Evolutionary conservation across 2,113 vertebrate species (phyloP).

Genomic region (Myotis lucifugus): DNA sequence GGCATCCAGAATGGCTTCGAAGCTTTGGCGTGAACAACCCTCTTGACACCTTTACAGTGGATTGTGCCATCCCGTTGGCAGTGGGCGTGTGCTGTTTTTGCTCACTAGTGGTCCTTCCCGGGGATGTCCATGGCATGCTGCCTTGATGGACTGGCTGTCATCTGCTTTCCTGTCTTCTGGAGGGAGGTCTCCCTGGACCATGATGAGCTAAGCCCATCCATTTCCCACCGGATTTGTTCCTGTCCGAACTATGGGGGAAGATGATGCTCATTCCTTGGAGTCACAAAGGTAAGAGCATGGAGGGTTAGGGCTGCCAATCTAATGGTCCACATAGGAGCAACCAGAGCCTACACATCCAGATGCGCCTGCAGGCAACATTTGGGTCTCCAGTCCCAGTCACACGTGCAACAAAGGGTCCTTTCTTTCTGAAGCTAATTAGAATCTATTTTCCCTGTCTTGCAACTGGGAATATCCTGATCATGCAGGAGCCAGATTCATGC

Average conservation of each 20-base stretch:
- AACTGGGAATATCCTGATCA: neutral
- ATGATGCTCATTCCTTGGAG: neutral
- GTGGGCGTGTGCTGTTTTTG: no score
- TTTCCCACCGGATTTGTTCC: neutral
- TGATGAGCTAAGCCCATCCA: neutral
- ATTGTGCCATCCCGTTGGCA: neutral
- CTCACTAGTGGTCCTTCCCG: neutral
- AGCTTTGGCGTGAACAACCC: neutral
- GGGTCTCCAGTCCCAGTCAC: no score
- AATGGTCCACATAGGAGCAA: neutral
- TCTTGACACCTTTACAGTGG: no score
- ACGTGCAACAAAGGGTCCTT: neutral
- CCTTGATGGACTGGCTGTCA: neutral
- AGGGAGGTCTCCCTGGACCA: neutral
- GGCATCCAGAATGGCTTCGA: neutral
- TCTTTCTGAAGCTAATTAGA: neutral
- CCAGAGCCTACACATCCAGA: no score
- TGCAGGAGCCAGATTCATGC: fast-evolving
- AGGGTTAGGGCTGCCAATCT: neutral
- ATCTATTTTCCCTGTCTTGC: neutral
- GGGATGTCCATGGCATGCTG: fast-evolving
- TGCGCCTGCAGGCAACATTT: fast-evolving
- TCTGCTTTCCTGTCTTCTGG: neutral
- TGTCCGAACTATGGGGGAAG: neutral
- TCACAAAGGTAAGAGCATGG: neutral